Conservation (phyloP, 2,113 vertebrate species). For the Amia ocellicauda region DNA sequence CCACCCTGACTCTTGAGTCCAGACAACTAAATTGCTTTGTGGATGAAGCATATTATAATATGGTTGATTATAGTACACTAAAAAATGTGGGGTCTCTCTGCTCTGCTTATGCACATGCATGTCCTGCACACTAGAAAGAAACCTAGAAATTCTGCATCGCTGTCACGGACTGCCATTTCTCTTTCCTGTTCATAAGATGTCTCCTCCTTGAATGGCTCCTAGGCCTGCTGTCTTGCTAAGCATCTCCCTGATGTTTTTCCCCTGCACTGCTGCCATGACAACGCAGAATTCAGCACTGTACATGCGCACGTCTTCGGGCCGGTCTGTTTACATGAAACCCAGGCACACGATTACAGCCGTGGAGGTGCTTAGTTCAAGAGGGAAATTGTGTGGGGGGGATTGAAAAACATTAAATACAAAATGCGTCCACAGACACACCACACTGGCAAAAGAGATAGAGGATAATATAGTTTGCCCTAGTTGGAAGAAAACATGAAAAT, state of each 20-base stretch:
- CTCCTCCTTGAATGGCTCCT: not conserved
- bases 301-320: constrained; percentile 26
- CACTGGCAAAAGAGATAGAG: too few species aligned
- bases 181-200: not conserved
- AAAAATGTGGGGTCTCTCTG: too few species aligned
- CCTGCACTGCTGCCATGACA: constrained; percentile 51
- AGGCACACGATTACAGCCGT: not conserved
- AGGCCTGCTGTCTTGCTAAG: constrained; percentile 28
- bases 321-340: not conserved
- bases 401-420: not conserved
- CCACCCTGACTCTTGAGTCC: too few species aligned
- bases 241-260: constrained; percentile 36
- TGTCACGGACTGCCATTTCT: not conserved
- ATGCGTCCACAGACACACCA: not conserved
- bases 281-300: constrained; percentile 41
- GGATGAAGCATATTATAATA: too few species aligned
- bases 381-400: not conserved
- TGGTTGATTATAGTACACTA: too few species aligned
- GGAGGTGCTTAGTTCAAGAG: too few species aligned
- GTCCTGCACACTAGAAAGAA: too few species aligned
- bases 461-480: too few species aligned
- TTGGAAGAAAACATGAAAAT: too few species aligned
- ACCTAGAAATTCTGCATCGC: not conserved
- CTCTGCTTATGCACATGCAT: too few species aligned
- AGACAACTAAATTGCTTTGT: too few species aligned